Evolutionary conservation across 2,797 vertebrate species (phyloP).

Genomic region (Chelon labrosus): DNA sequence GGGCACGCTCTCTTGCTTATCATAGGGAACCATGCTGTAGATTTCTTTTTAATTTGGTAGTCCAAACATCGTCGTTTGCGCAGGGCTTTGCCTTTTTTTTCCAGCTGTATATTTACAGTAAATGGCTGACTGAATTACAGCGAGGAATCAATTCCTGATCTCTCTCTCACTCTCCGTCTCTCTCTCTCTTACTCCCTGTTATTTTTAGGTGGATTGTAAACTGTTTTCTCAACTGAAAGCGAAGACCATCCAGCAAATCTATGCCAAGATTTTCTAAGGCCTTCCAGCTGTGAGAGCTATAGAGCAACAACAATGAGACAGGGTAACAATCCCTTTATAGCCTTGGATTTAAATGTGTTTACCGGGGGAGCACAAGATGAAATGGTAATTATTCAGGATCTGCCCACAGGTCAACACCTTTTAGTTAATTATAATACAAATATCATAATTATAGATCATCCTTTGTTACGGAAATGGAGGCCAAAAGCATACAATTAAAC

Average conservation of each 20-base stretch:
- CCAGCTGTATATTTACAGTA: slow-evolving; percentile 76
- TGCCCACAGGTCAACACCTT: slow-evolving; percentile 12
- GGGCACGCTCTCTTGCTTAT: slow-evolving; percentile 47
- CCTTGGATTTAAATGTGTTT: slow-evolving; percentile 61
- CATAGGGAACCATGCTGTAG: slow-evolving; percentile 49
- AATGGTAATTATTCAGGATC: slow-evolving; percentile 40
- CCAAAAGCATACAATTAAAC: slow-evolving; percentile 27
- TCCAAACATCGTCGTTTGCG: slow-evolving; percentile 73
- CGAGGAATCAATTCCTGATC: slow-evolving; percentile 50
- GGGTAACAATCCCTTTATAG: slow-evolving; percentile 49
- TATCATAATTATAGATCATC: not conserved
- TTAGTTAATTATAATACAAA: slow-evolving; percentile 8
- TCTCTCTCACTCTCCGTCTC: slow-evolving; percentile 17
- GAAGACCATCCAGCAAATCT: slow-evolving; percentile 42
- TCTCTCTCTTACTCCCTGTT: slow-evolving; percentile 49
- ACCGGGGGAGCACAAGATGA: slow-evolving; percentile 34
- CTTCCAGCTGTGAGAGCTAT: slow-evolving; percentile 67
- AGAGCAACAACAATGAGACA: slow-evolving; percentile 53
- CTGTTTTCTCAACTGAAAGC: slow-evolving; percentile 70
- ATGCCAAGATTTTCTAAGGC: slow-evolving; percentile 63
- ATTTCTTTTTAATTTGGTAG: slow-evolving; percentile 75
- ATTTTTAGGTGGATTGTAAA: slow-evolving; percentile 68
- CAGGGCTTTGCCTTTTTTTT: slow-evolving; percentile 53
- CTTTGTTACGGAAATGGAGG: not conserved
- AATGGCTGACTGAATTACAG: slow-evolving; percentile 74